Percentiles rank a stretch among this genome's conserved stretches.
These are phyloP conservation scores for Syngnathus scovelli DNA, from an alignment of 2,113 vertebrate genomes.

Conservation along the genomic window DNA sequence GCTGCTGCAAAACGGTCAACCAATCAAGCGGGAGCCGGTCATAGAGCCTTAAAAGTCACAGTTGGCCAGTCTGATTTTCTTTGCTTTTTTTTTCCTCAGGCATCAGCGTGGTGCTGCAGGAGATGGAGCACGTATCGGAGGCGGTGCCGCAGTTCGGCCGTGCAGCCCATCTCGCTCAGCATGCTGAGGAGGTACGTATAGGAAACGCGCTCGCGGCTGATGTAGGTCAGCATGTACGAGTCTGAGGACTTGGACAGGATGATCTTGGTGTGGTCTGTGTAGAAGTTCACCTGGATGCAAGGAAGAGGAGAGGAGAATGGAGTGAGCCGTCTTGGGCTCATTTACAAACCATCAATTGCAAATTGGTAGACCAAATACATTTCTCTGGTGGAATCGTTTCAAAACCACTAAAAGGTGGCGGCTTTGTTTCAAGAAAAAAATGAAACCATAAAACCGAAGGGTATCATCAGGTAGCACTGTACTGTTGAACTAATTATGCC, in stretches of 20 bases:
- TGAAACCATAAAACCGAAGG: no score
- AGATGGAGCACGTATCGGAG: constrained; percentile 85
- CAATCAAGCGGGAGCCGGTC: constrained; percentile 27
- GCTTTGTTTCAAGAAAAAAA: no score
- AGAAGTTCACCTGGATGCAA: constrained; percentile 86
- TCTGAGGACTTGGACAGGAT: constrained; percentile 88
- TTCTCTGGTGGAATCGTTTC: no score
- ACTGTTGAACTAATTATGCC: not conserved
- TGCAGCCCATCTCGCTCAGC: constrained; percentile 84
- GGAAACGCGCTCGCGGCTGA: constrained; percentile 85
- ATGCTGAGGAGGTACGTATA: constrained; percentile 84
- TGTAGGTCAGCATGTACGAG: constrained; percentile 89
- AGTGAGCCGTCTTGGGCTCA: not conserved
- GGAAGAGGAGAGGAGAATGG: constrained; percentile 3
- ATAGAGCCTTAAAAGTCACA: constrained; percentile 28
- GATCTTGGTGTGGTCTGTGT: constrained; percentile 93
- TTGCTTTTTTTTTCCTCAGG: constrained; percentile 47
- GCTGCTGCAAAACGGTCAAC: constrained; percentile 34
- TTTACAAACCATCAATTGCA: not conserved
- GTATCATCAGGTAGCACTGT: no score
- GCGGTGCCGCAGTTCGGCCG: constrained; percentile 80
- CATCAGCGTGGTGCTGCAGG: constrained; percentile 80
- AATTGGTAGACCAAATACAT: no score
- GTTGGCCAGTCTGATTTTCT: constrained; percentile 18
- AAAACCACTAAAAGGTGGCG: no score